Conservation (phyloP, 1,140 invertebrate species). For the Pogonognathellus flavescens region DNA sequence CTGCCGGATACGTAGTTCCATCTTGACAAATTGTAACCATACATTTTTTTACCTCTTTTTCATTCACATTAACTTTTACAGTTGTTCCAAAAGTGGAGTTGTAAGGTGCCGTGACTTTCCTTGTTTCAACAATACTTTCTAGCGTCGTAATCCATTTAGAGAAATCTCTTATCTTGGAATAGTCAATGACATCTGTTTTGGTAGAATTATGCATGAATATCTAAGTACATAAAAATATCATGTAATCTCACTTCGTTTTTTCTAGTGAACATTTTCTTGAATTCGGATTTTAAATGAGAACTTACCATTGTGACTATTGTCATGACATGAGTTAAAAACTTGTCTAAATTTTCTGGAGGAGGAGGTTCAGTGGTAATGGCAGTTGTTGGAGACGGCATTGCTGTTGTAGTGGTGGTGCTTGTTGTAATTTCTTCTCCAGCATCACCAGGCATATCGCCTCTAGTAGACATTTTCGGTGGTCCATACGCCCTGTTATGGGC, state of each 20-base stretch:
- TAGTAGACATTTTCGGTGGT: constrained; percentile 57
- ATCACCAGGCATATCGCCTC: constrained; percentile 65
- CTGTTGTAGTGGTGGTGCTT: constrained; percentile 59
- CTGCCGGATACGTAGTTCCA: constrained; percentile 57
- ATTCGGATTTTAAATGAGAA: not conserved
- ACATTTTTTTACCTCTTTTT: constrained; percentile 62
- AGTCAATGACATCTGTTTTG: constrained; percentile 61
- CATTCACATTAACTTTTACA: constrained; percentile 55
- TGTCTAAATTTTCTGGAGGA: constrained; percentile 56
- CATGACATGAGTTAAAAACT: constrained; percentile 61
- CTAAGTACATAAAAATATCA: constrained; percentile 43
- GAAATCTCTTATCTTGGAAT: constrained; percentile 58
- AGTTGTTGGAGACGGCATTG: constrained; percentile 62
- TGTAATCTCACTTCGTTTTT: not conserved
- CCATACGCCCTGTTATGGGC: not conserved
- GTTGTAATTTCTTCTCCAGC: constrained; percentile 49
- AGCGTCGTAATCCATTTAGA: constrained; percentile 63
- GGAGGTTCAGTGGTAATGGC: constrained; percentile 16
- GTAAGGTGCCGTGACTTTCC: constrained; percentile 53
- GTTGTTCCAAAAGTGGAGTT: constrained; percentile 60
- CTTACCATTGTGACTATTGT: constrained; percentile 63
- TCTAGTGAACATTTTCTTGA: not conserved
- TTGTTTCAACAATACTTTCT: constrained; percentile 59
- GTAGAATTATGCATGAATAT: constrained; percentile 63
- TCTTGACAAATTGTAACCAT: constrained; percentile 63